phyloP scores from a whole-genome alignment of 2,888 invertebrate genomes.

The Litoditis marina region DNA sequence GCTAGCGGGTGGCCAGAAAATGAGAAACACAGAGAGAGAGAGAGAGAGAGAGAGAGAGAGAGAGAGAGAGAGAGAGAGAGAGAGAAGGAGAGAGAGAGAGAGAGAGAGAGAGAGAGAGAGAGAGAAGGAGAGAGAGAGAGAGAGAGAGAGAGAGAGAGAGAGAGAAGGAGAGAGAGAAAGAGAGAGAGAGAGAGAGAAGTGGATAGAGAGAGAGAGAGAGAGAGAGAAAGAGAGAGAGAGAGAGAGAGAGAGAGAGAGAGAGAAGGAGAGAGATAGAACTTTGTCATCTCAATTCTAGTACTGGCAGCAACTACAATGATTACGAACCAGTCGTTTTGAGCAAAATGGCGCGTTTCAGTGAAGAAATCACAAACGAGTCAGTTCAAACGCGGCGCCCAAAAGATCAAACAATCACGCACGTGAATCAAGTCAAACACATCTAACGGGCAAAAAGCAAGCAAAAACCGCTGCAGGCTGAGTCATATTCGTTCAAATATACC shows the following conservation, averaged over 20 bases:
- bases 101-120: background rate
- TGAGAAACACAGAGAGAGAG: background rate
- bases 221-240: background rate
- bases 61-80: constrained; percentile 4
- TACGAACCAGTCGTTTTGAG: background rate
- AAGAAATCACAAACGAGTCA: background rate
- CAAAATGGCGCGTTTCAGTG: background rate
- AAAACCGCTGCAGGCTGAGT: too few relatives aligned
- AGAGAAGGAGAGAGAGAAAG: background rate
- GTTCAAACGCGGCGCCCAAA: background rate
- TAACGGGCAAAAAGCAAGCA: too few relatives aligned
- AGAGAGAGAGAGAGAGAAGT: background rate
- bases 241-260: constrained; percentile 1
- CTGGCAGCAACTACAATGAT: constrained; percentile 2
- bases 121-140: constrained; percentile 11
- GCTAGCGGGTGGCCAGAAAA: too few relatives aligned
- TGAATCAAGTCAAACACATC: background rate
- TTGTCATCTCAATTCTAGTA: background rate
- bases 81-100: background rate
- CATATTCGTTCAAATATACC: constrained; percentile 5
- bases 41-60: constrained; percentile 17
- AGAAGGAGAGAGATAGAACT: background rate
- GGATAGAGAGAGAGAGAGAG: background rate
- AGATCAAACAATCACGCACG: background rate
- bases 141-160: constrained; percentile 16